Percentiles rank a stretch among this genome's conserved stretches.
Evolutionary conservation across 2,797 vertebrate species (phyloP).

Genomic region (Loriculus beryllinus): DNA sequence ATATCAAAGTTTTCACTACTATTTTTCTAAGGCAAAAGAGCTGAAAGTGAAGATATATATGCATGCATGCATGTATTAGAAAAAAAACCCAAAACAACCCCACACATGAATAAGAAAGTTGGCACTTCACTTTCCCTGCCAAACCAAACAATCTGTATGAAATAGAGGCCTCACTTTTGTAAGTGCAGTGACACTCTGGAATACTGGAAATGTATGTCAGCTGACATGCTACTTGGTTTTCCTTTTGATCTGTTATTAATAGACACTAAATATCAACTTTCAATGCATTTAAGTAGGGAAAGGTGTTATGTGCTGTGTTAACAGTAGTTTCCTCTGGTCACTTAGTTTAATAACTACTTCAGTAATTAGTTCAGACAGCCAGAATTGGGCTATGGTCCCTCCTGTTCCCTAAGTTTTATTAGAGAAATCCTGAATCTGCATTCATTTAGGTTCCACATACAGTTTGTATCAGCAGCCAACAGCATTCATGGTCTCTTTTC

Average conservation of each 20-base stretch:
- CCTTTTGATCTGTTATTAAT: neutral
- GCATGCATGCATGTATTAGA: fast-evolving
- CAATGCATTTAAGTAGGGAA: neutral
- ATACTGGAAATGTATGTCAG: neutral
- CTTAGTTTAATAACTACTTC: neutral
- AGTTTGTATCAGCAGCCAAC: neutral
- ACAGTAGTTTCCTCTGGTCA: neutral
- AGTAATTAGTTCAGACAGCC: neutral
- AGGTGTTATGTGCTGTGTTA: neutral
- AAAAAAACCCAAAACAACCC: neutral
- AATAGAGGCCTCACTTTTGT: neutral
- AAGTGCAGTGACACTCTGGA: neutral
- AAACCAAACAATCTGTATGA: neutral
- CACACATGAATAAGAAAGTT: neutral
- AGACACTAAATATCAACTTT: neutral
- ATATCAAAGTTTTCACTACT: neutral
- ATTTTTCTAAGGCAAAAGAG: neutral
- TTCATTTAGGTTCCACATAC: neutral
- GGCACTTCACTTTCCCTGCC: neutral
- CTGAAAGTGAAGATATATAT: neutral
- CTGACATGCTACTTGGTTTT: neutral
- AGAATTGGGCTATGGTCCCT: neutral
- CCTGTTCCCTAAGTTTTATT: neutral
- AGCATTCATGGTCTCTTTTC: neutral
- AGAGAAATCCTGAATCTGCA: neutral